These are phyloP conservation scores for Papilio machaon DNA, from an alignment of 1,140 invertebrate species.

Conservation along the genomic window DNA sequence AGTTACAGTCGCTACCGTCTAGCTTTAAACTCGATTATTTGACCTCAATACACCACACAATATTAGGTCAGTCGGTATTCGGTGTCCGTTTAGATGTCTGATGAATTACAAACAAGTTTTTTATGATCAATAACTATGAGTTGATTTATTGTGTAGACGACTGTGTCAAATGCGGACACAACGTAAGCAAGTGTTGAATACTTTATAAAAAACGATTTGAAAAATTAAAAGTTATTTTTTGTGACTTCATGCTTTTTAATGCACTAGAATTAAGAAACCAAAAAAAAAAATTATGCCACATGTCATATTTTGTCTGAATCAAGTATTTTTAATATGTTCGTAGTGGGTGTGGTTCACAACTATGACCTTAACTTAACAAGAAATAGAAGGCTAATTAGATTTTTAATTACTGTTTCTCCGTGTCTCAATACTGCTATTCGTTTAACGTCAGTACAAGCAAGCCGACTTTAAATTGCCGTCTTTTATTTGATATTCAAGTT, in stretches of 20 bases:
- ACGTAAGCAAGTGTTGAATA: background rate
- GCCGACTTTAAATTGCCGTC: background rate
- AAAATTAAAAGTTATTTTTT: too few species aligned
- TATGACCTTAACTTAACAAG: background rate
- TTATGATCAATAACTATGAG: conserved; percentile 49
- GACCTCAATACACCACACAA: conserved; percentile 46
- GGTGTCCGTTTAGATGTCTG: conserved; percentile 50
- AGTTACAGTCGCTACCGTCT: conserved; percentile 39
- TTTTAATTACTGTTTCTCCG: background rate
- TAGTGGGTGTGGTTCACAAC: too few species aligned
- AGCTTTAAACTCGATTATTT: conserved; percentile 49
- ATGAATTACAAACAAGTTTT: conserved; percentile 63
- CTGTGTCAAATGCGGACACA: background rate
- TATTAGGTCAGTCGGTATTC: conserved; percentile 61
- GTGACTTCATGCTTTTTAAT: too few species aligned
- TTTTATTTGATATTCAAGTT: background rate
- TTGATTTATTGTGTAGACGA: conserved; percentile 51
- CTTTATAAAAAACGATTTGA: too few species aligned
- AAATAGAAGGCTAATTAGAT: background rate
- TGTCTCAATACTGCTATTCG: background rate
- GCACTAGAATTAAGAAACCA: too few species aligned
- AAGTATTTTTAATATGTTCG: too few species aligned
- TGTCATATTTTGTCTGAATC: too few species aligned
- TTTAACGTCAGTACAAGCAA: background rate
- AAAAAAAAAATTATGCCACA: too few species aligned